A percentile compares a stretch with the other conserved stretches of the same genome.
These are phyloP conservation scores for Caenorhabditis angaria DNA, from an alignment of 2,888 invertebrate species.

Conservation along the genomic window DNA sequence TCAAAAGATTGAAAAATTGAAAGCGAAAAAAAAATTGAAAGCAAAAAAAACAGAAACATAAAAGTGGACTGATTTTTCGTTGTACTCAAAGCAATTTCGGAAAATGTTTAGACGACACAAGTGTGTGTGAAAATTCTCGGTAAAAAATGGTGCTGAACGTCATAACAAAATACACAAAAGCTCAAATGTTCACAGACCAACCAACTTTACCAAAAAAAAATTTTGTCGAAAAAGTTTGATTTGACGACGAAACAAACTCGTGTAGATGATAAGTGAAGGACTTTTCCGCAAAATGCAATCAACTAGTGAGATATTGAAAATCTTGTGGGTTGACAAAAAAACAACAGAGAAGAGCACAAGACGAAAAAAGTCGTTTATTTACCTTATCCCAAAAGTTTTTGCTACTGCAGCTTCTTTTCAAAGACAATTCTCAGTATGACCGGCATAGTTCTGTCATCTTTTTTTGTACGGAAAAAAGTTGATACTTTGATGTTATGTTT, in stretches of 20 bases:
- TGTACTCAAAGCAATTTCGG: too few species aligned
- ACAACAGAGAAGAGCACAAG: neutral
- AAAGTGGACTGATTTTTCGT: too few species aligned
- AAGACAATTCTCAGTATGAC: neutral
- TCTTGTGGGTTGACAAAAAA: neutral
- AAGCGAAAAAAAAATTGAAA: too few species aligned
- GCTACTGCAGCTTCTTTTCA: too few species aligned
- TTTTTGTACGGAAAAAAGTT: neutral
- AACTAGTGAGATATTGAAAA: neutral
- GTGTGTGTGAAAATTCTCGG: neutral
- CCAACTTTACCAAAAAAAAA: too few species aligned
- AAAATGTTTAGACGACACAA: too few species aligned
- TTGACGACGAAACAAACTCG: neutral
- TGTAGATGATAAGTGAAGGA: conserved; percentile 4
- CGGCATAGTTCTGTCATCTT: neutral
- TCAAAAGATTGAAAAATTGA: too few species aligned
- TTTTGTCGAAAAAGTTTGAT: neutral
- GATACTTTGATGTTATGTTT: neutral
- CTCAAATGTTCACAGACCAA: neutral
- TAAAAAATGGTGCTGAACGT: neutral
- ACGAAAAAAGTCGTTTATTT: neutral
- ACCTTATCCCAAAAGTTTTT: neutral
- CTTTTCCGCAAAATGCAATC: neutral
- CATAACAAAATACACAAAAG: neutral
- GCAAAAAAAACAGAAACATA: too few species aligned